phyloP scores from a whole-genome alignment of 2,888 invertebrate genomes.

The Allophyes oxyacanthae region DNA sequence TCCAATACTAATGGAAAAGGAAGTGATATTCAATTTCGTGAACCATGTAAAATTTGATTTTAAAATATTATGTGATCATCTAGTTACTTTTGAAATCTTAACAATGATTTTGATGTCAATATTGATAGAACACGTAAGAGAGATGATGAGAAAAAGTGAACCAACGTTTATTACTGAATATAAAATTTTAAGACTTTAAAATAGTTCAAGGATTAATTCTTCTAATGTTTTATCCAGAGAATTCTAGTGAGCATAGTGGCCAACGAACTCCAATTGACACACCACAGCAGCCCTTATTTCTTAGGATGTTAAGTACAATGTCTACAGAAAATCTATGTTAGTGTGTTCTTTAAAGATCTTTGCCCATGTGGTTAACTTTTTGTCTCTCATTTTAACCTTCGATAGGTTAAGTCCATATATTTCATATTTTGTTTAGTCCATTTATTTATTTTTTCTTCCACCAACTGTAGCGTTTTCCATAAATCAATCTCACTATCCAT shows the following conservation, averaged over 20 bases:
- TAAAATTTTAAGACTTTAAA: neutral
- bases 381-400: neutral
- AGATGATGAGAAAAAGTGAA: too few relatives aligned
- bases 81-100: too few relatives aligned
- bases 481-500: too few relatives aligned
- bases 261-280: constrained; percentile 65
- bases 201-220: constrained; percentile 3
- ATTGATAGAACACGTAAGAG: too few relatives aligned
- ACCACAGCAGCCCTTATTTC: constrained; percentile 69
- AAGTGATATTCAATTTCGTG: neutral
- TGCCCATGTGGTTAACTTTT: constrained; percentile 35
- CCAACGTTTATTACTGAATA: neutral
- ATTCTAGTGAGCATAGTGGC: constrained; percentile 68
- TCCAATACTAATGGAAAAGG: neutral
- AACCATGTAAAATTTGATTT: too few relatives aligned
- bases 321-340: constrained; percentile 80
- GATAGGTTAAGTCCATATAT: neutral
- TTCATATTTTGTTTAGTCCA: neutral
- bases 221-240: constrained; percentile 66
- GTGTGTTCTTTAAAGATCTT: constrained; percentile 47
- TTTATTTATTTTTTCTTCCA: too few relatives aligned
- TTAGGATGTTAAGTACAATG: constrained; percentile 84
- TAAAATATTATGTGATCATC: too few relatives aligned
- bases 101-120: too few relatives aligned
- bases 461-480: too few relatives aligned